Percentiles rank a stretch among this genome's conserved stretches.
Conservation (phyloP, 2,113 vertebrate genomes). For the Gopherus evgoodei region DNA sequence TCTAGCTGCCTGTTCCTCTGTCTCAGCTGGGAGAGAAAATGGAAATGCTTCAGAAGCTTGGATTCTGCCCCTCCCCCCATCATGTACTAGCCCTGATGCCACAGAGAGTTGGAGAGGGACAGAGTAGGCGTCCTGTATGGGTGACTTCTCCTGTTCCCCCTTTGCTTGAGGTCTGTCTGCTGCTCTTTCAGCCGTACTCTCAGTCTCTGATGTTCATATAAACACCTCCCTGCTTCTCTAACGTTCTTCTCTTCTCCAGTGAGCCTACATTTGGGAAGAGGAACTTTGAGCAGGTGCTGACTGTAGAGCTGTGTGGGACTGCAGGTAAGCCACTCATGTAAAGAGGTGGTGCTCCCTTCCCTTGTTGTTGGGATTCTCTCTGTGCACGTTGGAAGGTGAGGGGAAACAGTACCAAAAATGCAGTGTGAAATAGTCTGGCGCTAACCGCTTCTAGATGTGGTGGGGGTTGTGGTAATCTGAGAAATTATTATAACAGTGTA, state of each 20-base stretch:
- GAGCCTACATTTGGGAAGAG: slow-evolving; percentile 82
- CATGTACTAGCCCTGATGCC: accelerated
- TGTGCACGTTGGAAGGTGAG: not conserved
- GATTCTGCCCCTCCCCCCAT: not conserved
- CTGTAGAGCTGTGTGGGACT: slow-evolving; percentile 95
- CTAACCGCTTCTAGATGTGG: not conserved
- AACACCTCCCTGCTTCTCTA: not conserved
- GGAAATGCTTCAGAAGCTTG: not conserved
- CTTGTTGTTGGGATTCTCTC: not conserved
- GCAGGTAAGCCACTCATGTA: slow-evolving; percentile 85
- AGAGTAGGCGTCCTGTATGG: not conserved
- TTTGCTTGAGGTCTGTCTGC: too few species aligned
- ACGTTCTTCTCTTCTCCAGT: slow-evolving; percentile 54
- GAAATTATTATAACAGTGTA: not conserved
- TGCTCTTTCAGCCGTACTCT: not conserved
- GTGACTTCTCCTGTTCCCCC: not conserved
- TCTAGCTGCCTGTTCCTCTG: accelerated
- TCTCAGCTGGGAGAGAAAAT: accelerated
- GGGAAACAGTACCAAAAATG: not conserved
- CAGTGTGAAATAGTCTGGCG: not conserved
- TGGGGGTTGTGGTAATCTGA: not conserved
- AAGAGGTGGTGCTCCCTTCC: not conserved
- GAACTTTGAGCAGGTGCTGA: slow-evolving; percentile 90
- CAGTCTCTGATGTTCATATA: not conserved
- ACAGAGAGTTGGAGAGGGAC: not conserved